phyloP scores from a whole-genome alignment of 1,140 invertebrate genomes.

The Euura lappo region DNA sequence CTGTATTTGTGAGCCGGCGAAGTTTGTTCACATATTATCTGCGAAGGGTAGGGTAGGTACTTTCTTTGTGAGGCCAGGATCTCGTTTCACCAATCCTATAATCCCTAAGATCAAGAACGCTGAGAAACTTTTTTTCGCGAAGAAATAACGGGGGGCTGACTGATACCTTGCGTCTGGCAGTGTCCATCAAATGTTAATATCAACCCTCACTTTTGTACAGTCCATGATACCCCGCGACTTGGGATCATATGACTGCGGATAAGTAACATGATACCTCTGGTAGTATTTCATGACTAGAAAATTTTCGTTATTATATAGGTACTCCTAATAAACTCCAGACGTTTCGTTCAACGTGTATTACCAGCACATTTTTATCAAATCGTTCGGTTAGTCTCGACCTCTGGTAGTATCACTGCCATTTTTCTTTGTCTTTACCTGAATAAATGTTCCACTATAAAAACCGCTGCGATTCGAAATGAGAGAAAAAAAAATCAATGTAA shows the following conservation, averaged over 20 bases:
- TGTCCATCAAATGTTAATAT: background rate
- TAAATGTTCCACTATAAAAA: too few relatives aligned
- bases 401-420: too few relatives aligned
- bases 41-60: background rate
- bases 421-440: too few relatives aligned
- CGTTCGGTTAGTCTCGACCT: too few relatives aligned
- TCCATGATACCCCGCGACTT: background rate
- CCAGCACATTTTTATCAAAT: too few relatives aligned
- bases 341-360: too few relatives aligned
- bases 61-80: slow-evolving; percentile 4
- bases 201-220: background rate
- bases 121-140: background rate
- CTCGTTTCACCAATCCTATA: slow-evolving; percentile 8
- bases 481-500: too few relatives aligned
- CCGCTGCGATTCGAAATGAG: too few relatives aligned
- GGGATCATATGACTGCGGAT: background rate
- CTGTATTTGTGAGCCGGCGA: background rate
- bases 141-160: background rate
- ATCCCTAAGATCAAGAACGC: slow-evolving; percentile 10
- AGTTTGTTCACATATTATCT: slow-evolving; percentile 12
- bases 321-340: too few relatives aligned
- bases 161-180: slow-evolving; percentile 6
- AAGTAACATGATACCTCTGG: background rate
- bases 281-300: too few relatives aligned
- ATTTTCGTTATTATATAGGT: too few relatives aligned